Evolutionary conservation across 2,888 invertebrate genomes (phyloP).

Genomic region (Hirtodrosophila histrioides): DNA sequence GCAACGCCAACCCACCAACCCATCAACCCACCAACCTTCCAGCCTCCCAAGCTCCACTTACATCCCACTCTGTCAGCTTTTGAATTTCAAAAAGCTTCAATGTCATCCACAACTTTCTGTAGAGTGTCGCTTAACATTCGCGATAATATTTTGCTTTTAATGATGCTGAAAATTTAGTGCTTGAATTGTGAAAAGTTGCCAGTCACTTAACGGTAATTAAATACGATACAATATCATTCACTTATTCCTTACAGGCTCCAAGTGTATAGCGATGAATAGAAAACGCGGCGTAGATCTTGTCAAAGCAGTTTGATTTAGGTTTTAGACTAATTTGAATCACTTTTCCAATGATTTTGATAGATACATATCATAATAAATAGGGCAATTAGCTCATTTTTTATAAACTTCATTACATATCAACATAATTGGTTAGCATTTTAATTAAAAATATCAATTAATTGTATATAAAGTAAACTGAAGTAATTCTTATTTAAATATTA

Average conservation of each 20-base stretch:
- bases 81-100: conserved; percentile 51
- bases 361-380: no score
- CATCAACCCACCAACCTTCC: conserved; percentile 8
- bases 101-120: conserved; percentile 48
- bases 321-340: no score
- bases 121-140: conserved; percentile 15
- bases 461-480: no score
- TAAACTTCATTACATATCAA: no score
- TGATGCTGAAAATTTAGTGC: conserved; percentile 47
- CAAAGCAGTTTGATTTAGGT: no score
- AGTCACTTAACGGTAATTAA: conserved; percentile 47
- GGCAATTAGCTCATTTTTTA: no score
- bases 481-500: no score
- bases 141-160: conserved; percentile 45
- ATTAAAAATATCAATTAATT: no score
- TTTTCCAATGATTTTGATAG: no score
- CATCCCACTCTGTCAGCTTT: conserved; percentile 35
- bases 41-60: conserved; percentile 9
- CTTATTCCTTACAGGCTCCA: conserved; percentile 9
- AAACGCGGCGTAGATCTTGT: no score
- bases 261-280: neutral
- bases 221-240: conserved; percentile 16
- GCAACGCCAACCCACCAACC: conserved; percentile 35
- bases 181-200: conserved; percentile 28
- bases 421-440: no score